Evolutionary conservation across 1,140 invertebrate genomes (phyloP), one percentile per base, ranked within the genome.

Genomic region (Sarcophaga bullata): DNA sequence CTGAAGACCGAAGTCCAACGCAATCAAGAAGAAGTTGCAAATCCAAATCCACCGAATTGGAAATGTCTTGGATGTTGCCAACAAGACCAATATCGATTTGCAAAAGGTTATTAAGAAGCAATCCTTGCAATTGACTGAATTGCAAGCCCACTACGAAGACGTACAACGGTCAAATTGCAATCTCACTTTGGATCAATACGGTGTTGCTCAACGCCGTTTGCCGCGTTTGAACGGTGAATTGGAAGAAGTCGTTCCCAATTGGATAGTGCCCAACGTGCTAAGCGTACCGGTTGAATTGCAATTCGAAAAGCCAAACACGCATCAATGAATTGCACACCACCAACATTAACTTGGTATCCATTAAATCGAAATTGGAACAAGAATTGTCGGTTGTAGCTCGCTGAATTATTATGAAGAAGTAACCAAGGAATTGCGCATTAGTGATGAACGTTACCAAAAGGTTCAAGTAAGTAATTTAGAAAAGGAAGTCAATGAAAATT

Each of bases 41-140:
- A 96, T 98, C 87, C 96, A 97, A 88, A 98, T 99, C n/a, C 91
- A 98, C 98, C 86, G 98, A 99, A 90, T 92, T 99, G 84, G 98
- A 99, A 91, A 94, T 99, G 92, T 97, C 97, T 93, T 98, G 90
- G 97, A 98, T 91, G 96, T 97, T 84, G 95, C 97, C 91, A 98
- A 99, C 92, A 98, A 98, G 93, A 97, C 94, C 91, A 99, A 99
- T 92, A 95, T 99, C 88, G 96, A 98, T 90, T 92, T 98, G 86
- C 98, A 99, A 91, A 98, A 98, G 93, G 97, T 96, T 86, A 96
- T 98, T 93, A 99, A 99, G 95, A 98, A 97, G 90, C 97, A 98
- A 91, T 97, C 96, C 84, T 93, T 98, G 85, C 91, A 96, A 95
- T 91, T 94, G 84, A 94, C 93, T 85, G 97, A 98, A 93, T 92